Evolutionary conservation across 2,888 invertebrate genomes (phyloP).

Genomic region (Agrotis segetum): DNA sequence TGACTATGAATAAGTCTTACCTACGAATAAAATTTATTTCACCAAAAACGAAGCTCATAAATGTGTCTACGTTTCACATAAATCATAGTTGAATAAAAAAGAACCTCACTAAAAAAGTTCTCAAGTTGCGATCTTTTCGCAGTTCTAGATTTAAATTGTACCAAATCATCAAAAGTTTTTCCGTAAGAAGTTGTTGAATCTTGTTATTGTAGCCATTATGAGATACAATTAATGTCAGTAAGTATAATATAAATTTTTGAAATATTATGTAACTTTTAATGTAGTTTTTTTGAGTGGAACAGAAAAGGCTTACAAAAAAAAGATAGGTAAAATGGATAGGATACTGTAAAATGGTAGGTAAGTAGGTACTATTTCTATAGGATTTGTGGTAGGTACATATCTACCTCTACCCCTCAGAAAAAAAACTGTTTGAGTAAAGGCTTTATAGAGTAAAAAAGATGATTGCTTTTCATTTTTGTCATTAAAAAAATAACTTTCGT

Average conservation of each 20-base stretch:
- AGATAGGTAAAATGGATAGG: no score
- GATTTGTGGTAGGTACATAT: no score
- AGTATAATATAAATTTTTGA: neutral
- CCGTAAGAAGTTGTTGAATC: neutral
- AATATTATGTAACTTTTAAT: neutral
- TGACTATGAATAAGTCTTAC: neutral
- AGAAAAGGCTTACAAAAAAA: no score
- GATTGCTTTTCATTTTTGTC: no score
- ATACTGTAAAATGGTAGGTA: no score
- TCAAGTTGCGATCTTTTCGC: conserved; percentile 22
- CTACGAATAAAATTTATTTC: conserved; percentile 24
- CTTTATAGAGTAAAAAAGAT: no score
- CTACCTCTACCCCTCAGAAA: neutral
- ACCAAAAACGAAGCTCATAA: conserved; percentile 34
- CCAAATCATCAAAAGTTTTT: conserved; percentile 10
- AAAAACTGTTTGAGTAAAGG: neutral
- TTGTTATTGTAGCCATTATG: no score
- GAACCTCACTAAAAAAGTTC: conserved; percentile 11
- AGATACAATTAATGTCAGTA: no score
- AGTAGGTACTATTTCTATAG: neutral
- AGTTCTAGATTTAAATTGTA: conserved; percentile 24
- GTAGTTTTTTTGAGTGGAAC: no score
- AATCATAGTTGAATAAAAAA: conserved; percentile 45
- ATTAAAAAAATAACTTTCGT: no score
- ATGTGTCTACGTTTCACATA: conserved; percentile 43